Base-by-base conservation (phyloP, 2,113 vertebrate species). In the Pogona vitticeps region DNA sequence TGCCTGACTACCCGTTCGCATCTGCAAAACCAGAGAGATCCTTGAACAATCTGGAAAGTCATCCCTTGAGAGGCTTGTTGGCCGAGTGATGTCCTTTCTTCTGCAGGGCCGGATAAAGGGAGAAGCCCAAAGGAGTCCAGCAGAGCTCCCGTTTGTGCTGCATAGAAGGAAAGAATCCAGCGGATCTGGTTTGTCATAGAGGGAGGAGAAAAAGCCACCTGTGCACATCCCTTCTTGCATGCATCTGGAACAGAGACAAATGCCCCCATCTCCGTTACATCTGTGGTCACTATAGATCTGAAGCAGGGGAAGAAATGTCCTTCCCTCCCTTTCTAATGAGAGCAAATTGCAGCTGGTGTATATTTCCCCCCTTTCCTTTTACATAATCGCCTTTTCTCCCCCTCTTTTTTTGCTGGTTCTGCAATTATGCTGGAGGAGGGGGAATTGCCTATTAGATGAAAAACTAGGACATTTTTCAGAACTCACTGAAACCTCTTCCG, bases 371-470 rank as follows among this genome's bases (percentile, higher is more conserved):
- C 93, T 93, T 90, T 91, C 91, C 94, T 93, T 92, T 92, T 91
- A 92, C 76, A 89, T 91, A 93, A 94, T 89, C 77, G 89, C 82
- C 86, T 61, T 78, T n/a, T n/a, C n/a, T n/a, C n/a, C n/a, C n/a
- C n/a, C n/a, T n/a, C n/a, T n/a, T n/a, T 82, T 73, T 93, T 92
- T 93, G 86, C 92, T 93, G 92, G 90, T 92, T 94, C 94, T 94
- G 93, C 94, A 95, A 95, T 95, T 94, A 94, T 89, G 94, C 92
- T 91, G 90, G 92, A 92, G 38, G 67, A 82, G 70, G 40, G 78
- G 31, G 46, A 93, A 95, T 87, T 88, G 90, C 88, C 91, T 92
- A 90, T 95, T 95, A 94, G 88, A 87, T 65, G 81, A 89, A 94
- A 78, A 95, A 93, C 88, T 92, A 84, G 91, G 90, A 82, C 81